Base-by-base conservation (phyloP, 37 sponge, comb jelly and placozoan species). In the Petrosia ficiformis region DNA sequence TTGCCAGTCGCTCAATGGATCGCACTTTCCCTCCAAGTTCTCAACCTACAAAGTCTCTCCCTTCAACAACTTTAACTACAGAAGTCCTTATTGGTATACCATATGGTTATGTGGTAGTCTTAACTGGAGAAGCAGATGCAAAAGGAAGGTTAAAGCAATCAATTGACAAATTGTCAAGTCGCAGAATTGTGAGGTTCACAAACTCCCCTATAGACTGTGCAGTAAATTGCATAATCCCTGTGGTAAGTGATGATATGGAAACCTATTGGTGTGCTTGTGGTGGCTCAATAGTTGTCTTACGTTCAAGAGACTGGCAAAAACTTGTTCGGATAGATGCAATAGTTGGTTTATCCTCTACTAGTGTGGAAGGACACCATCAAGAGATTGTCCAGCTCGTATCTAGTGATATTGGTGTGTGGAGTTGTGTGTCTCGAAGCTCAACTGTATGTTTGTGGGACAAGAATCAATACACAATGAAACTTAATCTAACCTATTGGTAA, bases 391-490 rank as follows among this genome's bases (percentile, higher is more conserved):
- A 74, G 28, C 70, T 88, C 35, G 42, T 73, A 6, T 44, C 34
- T 22, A 70, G 82, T 0, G 89, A 88, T 60, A 35, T 56, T 60
- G 89, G 89, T 25, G 83, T 88, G 60, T 88, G 89, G 89, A 77
- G 79, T 44, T 52, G 42, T 2, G 22, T 56, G 14, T 65, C 82
- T 33, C 56, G 70, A 26, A 78, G 79, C 22, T 42, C 89, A 11
- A 42, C 72, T 44, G 71, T 88, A 14, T 29, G 57, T 2, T 78
- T 88, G 39, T 82, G 89, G 83, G 73, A 88, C 64, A 82, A 60
- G 19, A 48, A 54, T 1, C 25, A 39, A 0, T 77, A 74, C 57
- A 25, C 61, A 1, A 36, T 77, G 1, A 77, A 82, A 40, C 2
- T 82, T 33, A 58, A 82, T 22, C 44, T 88, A 2, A 56, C 79